Percentiles rank a stretch among this genome's conserved stretches.
Evolutionary conservation across 2,797 vertebrate species (phyloP).

Genomic region (Hypotaenidia philippensis): DNA sequence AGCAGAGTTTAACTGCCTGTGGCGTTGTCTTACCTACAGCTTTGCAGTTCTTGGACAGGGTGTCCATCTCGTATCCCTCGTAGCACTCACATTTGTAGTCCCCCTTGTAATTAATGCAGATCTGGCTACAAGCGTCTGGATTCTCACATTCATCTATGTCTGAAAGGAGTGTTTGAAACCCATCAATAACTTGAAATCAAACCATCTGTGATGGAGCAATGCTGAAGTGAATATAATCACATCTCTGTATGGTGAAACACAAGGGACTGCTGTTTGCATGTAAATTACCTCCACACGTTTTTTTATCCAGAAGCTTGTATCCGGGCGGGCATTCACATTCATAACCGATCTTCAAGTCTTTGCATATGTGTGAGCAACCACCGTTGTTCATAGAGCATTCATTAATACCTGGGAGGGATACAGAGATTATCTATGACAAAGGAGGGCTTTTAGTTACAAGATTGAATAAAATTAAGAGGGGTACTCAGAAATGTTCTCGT

Average conservation of each 20-base stretch:
- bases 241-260: conserved; percentile 57
- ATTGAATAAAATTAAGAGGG: background rate
- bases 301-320: conserved; percentile 95
- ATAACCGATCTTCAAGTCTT: conserved; percentile 90
- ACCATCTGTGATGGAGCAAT: conserved; percentile 68
- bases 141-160: conserved; percentile 98
- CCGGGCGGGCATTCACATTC: conserved; percentile 94
- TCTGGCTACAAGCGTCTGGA: conserved; percentile 95
- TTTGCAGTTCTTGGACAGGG: conserved; percentile 94
- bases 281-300: conserved; percentile 94
- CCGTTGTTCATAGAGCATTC: conserved; percentile 94
- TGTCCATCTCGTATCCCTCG: conserved; percentile 97
- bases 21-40: conserved; percentile 88
- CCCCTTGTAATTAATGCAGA: conserved; percentile 99
- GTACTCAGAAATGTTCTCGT: background rate
- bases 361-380: conserved; percentile 96
- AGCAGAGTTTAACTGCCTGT: conserved; percentile 24
- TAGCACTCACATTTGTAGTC: conserved; percentile 98
- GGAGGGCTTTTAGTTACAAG: background rate
- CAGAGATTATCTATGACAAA: conserved; percentile 28
- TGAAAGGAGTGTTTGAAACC: conserved; percentile 80
- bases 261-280: conserved; percentile 71
- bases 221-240: conserved; percentile 63
- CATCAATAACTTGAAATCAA: conserved; percentile 76
- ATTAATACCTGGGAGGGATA: conserved; percentile 86